Percentiles rank a stretch among this genome's conserved stretches.
Conservation (phyloP, 1,140 invertebrate genomes). For the Lycorma delicatula region DNA sequence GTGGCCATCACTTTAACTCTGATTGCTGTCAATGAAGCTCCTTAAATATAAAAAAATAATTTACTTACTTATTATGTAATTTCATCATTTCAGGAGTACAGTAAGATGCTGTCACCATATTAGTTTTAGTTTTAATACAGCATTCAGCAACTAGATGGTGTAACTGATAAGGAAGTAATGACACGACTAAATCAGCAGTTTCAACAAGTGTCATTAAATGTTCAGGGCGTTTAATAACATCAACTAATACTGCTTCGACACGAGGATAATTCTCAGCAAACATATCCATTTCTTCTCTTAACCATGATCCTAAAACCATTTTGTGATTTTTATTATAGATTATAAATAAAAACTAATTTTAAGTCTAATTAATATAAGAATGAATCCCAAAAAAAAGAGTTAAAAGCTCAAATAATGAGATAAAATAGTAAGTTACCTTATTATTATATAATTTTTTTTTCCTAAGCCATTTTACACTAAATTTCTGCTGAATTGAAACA, state of each 20-base stretch:
- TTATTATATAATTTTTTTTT: too few relatives aligned
- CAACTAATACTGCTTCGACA: slow-evolving; percentile 71
- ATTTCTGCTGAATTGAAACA: too few relatives aligned
- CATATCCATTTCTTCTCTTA: slow-evolving; percentile 80
- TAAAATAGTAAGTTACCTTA: too few relatives aligned
- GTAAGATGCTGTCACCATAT: slow-evolving; percentile 97
- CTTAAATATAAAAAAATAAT: neutral
- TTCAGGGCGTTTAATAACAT: slow-evolving; percentile 64
- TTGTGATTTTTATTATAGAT: too few relatives aligned
- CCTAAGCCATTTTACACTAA: too few relatives aligned
- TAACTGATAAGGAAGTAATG: slow-evolving; percentile 84
- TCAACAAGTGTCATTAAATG: slow-evolving; percentile 61
- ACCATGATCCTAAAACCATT: slow-evolving; percentile 56
- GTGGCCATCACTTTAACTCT: too few relatives aligned
- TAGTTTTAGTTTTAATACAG: slow-evolving; percentile 76
- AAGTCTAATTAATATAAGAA: too few relatives aligned
- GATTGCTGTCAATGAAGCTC: too few relatives aligned
- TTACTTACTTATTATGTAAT: slow-evolving; percentile 65
- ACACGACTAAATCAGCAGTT: slow-evolving; percentile 73
- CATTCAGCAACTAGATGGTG: slow-evolving; percentile 77
- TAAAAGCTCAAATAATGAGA: too few relatives aligned
- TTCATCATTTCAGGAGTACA: slow-evolving; percentile 72
- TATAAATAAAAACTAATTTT: too few relatives aligned
- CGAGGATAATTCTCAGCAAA: slow-evolving; percentile 67
- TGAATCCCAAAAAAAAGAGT: too few relatives aligned